A percentile compares a stretch with the other conserved stretches of the same genome.
Evolutionary conservation across 2,113 vertebrate genomes (phyloP).

Genomic region (Tilapia sparmanii): DNA sequence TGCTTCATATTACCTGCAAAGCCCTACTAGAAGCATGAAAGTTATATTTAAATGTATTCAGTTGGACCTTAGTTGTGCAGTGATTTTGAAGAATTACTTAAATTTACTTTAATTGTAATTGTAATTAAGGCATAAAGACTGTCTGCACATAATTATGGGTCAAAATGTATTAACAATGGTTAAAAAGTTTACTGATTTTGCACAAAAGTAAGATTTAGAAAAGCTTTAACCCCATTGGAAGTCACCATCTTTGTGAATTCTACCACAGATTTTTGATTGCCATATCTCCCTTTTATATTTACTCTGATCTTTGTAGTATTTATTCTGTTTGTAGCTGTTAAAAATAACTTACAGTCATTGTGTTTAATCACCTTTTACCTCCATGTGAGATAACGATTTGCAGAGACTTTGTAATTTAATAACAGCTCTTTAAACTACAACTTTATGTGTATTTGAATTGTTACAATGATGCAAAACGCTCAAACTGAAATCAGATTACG

Average conservation of each 20-base stretch:
- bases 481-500: background rate
- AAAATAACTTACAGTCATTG: background rate
- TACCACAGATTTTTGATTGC: background rate
- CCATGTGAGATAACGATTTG: background rate
- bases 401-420: background rate
- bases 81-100: background rate
- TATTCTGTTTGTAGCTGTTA: background rate
- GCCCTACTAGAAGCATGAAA: background rate
- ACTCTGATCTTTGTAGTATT: background rate
- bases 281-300: background rate
- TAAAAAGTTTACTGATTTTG: background rate
- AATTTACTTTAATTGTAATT: background rate
- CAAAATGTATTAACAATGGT: background rate
- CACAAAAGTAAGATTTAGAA: background rate
- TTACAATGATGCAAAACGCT: background rate
- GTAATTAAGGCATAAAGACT: background rate
- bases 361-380: background rate
- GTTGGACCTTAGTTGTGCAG: background rate
- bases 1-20: background rate
- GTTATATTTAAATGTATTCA: background rate
- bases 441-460: background rate
- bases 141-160: background rate
- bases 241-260: background rate
- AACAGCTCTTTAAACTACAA: background rate
- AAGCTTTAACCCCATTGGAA: background rate